Percentiles rank a stretch among this genome's conserved stretches.
Conservation (phyloP, 2,888 invertebrate species). For the Oscheius sp. region DNA sequence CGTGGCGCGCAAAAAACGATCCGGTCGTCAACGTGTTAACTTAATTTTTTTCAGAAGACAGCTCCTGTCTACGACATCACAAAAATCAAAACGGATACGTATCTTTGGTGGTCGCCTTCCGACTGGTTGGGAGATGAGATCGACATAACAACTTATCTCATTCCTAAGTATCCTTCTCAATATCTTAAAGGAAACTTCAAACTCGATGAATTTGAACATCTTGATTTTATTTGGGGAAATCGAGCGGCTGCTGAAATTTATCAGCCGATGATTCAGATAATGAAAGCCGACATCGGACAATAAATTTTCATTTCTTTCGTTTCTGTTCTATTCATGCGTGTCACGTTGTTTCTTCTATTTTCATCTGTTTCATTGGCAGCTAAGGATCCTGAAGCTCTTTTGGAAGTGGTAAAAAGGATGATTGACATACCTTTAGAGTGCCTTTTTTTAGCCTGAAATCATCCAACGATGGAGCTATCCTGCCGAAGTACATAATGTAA, state of each 20-base stretch:
- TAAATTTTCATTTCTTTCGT: too few species aligned
- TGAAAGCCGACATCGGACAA: too few species aligned
- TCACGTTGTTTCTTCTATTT: too few species aligned
- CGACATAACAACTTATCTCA: conserved; percentile 35
- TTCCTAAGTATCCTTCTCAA: neutral
- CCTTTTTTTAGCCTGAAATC: conserved; percentile 52
- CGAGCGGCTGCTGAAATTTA: conserved; percentile 49
- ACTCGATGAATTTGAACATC: conserved; percentile 49
- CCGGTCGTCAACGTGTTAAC: neutral
- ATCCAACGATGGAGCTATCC: conserved; percentile 71
- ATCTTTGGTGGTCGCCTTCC: conserved; percentile 55
- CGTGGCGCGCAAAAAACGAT: neutral
- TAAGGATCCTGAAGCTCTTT: too few species aligned
- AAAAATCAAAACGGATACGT: conserved; percentile 44
- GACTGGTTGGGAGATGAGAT: conserved; percentile 55
- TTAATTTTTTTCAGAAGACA: conserved; percentile 33
- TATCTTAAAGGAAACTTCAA: conserved; percentile 10
- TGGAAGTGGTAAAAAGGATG: too few species aligned
- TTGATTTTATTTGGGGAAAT: conserved; percentile 59
- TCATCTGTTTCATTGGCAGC: too few species aligned
- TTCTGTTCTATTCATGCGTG: too few species aligned
- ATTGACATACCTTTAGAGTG: too few species aligned
- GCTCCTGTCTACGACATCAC: conserved; percentile 53
- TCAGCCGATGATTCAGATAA: conserved; percentile 40
- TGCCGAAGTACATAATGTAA: conserved; percentile 56